These are phyloP conservation scores for Diprion similis DNA, from an alignment of 1,140 invertebrate genomes.

Conservation along the genomic window DNA sequence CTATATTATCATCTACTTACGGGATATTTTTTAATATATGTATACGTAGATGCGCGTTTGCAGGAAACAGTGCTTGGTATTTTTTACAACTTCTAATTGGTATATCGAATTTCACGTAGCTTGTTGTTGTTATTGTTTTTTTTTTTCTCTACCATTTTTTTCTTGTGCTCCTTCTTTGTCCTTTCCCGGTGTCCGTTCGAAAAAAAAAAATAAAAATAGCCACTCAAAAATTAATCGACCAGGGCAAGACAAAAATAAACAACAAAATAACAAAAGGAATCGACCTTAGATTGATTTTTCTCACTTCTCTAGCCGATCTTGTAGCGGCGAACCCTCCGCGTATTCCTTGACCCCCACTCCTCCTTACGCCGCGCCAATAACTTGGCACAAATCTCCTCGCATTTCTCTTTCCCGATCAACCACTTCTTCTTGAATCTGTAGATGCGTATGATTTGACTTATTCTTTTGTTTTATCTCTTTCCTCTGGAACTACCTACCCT, in stretches of 20 bases:
- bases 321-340: background rate
- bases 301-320: background rate
- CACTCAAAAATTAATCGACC: background rate
- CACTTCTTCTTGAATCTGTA: background rate
- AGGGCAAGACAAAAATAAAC: no score
- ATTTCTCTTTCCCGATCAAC: background rate
- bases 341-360: background rate
- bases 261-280: conserved; percentile 8
- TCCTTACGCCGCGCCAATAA: background rate
- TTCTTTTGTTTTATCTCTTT: background rate
- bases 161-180: conserved; percentile 18
- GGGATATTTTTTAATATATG: background rate
- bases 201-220: background rate
- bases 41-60: no score
- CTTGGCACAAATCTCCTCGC: background rate
- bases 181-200: conserved; percentile 28
- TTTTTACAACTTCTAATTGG: conserved; percentile 14
- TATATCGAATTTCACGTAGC: background rate
- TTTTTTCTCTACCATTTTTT: conserved; percentile 10
- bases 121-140: background rate
- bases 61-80: conserved; percentile 23
- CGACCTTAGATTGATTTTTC: background rate
- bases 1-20: background rate
- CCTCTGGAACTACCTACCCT: background rate
- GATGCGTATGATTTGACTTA: background rate